Conservation (phyloP, 2,888 invertebrate genomes). For the Brenthis daphne region DNA sequence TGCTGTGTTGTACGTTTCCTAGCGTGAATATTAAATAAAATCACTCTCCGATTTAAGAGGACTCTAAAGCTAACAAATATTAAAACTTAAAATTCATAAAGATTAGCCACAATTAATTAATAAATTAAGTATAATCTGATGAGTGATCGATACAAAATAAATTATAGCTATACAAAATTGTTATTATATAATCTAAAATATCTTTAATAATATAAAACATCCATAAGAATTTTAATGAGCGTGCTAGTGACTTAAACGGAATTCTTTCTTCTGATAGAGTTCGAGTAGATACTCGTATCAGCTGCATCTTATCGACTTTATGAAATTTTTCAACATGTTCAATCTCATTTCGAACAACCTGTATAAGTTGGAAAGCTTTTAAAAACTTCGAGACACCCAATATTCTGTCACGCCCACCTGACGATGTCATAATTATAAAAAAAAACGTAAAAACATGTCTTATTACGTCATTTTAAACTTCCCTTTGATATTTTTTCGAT, state of each 20-base stretch:
- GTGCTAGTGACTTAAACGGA: background rate
- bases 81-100: no score
- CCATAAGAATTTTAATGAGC: no score
- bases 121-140: no score
- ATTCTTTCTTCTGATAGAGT: background rate
- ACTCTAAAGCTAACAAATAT: no score
- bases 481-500: constrained; percentile 73
- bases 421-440: constrained; percentile 69
- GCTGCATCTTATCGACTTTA: background rate
- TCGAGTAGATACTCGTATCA: background rate
- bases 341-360: constrained; percentile 27
- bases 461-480: constrained; percentile 58
- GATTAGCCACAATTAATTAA: no score
- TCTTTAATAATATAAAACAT: no score
- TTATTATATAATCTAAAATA: no score
- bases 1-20: constrained; percentile 2
- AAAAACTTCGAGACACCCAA: constrained; percentile 54
- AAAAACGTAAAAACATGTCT: constrained; percentile 60
- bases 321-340: constrained; percentile 3
- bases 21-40: background rate
- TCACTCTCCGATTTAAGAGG: no score
- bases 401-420: constrained; percentile 67
- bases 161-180: no score
- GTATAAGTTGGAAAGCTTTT: constrained; percentile 47
- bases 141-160: no score